phyloP scores from a whole-genome alignment of 2,797 vertebrate genomes.

The Phaenicophaeus curvirostris region DNA sequence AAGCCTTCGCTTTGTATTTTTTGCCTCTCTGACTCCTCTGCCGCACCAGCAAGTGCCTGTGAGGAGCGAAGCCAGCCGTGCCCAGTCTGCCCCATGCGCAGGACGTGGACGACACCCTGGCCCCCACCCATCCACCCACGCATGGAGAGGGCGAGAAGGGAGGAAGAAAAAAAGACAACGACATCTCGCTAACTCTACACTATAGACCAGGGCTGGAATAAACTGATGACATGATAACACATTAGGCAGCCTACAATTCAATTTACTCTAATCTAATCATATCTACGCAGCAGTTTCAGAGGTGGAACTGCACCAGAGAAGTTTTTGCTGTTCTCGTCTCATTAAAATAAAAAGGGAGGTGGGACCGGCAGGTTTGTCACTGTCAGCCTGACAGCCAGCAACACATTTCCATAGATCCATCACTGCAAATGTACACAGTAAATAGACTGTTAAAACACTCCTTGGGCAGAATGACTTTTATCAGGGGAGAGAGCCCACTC shows the following conservation, averaged over 20 bases:
- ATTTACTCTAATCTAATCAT: constrained; percentile 62
- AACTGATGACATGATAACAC: constrained; percentile 66
- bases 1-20: constrained; percentile 59
- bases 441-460: constrained; percentile 6
- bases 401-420: constrained; percentile 26
- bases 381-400: constrained; percentile 45
- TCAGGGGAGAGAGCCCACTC: neutral
- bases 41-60: neutral
- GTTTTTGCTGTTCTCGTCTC: constrained; percentile 59
- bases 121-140: neutral
- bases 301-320: constrained; percentile 55
- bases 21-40: constrained; percentile 12
- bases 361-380: constrained; percentile 27
- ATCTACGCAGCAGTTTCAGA: constrained; percentile 47
- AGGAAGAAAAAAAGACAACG: neutral
- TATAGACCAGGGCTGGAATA: constrained; percentile 28
- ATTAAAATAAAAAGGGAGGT: constrained; percentile 72
- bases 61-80: neutral
- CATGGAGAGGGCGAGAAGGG: neutral
- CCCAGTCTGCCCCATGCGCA: constrained; percentile 14
- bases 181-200: constrained; percentile 20
- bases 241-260: constrained; percentile 67
- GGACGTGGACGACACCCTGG: neutral
- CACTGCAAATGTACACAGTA: neutral
- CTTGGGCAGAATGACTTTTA: neutral